Percentiles rank a stretch among this genome's conserved stretches.
Evolutionary conservation across 2,888 invertebrate species (phyloP).

Genomic region (Sisyra nigra): DNA sequence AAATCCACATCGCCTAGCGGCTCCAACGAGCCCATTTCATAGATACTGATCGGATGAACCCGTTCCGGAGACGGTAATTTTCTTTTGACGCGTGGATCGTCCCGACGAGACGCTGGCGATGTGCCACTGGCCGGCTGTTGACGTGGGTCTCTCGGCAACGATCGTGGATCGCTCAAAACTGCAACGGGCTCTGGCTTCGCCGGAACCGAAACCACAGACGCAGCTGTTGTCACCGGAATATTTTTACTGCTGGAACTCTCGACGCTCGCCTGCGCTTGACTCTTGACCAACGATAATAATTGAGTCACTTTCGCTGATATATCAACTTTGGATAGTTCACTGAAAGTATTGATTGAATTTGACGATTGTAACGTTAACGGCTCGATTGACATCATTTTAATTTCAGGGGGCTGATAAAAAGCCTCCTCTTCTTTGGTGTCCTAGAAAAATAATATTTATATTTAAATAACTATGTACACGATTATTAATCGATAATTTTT

Average conservation of each 20-base stretch:
- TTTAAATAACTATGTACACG: too few species aligned
- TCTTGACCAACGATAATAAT: slow-evolving; percentile 39
- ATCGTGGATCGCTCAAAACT: neutral
- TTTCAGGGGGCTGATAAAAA: slow-evolving; percentile 17
- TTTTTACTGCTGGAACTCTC: neutral
- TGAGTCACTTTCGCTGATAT: slow-evolving; percentile 59
- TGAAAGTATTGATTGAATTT: slow-evolving; percentile 40
- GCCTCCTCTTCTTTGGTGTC: slow-evolving; percentile 18
- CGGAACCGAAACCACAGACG: slow-evolving; percentile 4
- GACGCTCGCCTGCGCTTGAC: slow-evolving; percentile 10
- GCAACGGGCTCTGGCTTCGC: neutral
- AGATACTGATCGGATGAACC: slow-evolving; percentile 34
- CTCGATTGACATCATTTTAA: slow-evolving; percentile 36
- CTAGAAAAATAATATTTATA: slow-evolving; percentile 3
- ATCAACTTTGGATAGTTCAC: slow-evolving; percentile 55
- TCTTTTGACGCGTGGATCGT: slow-evolving; percentile 13
- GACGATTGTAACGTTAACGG: slow-evolving; percentile 21
- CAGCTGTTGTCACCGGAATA: neutral
- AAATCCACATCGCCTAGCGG: slow-evolving; percentile 36
- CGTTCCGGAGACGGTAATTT: slow-evolving; percentile 11
- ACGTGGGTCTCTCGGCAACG: slow-evolving; percentile 9
- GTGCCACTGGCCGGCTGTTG: slow-evolving; percentile 4
- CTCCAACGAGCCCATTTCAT: slow-evolving; percentile 40
- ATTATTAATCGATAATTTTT: too few species aligned
- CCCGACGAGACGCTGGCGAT: slow-evolving; percentile 8